Percentiles rank a stretch among this genome's conserved stretches.
Evolutionary conservation across 2,113 vertebrate genomes (phyloP).

Genomic region (Rhea pennata): DNA sequence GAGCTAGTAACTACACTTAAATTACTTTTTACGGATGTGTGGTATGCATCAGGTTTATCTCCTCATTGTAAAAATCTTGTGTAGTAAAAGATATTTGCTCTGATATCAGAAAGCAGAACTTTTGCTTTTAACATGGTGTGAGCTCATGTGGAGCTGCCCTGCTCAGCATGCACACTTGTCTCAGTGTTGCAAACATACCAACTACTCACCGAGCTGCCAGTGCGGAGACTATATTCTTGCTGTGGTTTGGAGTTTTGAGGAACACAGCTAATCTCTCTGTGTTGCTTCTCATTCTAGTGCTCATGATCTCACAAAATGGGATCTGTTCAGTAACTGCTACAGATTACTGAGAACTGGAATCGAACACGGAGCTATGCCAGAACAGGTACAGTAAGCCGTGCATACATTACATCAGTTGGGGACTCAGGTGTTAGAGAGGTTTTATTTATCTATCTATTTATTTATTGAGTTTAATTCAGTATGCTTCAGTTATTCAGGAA

Average conservation of each 20-base stretch:
- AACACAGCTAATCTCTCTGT: slow-evolving; percentile 38
- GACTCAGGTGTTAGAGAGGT: not conserved
- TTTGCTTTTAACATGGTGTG: not conserved
- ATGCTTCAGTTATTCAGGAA: not conserved
- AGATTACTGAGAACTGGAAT: slow-evolving; percentile 96
- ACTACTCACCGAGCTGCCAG: not conserved
- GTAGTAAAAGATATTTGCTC: not conserved
- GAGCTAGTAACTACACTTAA: not conserved
- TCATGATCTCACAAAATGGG: slow-evolving; percentile 98
- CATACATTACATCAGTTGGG: not conserved
- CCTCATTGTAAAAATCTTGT: not conserved
- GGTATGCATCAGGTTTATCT: not conserved
- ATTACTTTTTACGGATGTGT: not conserved
- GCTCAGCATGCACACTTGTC: not conserved
- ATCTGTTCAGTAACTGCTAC: slow-evolving; percentile 98
- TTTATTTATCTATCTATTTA: too few species aligned
- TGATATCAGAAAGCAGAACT: not conserved
- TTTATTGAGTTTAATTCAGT: not conserved
- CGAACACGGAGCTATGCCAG: slow-evolving; percentile 98
- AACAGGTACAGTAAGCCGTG: slow-evolving; percentile 82
- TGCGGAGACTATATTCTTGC: not conserved
- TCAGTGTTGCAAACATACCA: not conserved
- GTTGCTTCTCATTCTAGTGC: slow-evolving; percentile 81
- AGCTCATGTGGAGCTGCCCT: not conserved
- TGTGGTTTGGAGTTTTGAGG: not conserved